These are phyloP conservation scores for Trichopoda pennipes DNA, from an alignment of 2,888 invertebrate genomes.

Conservation along the genomic window DNA sequence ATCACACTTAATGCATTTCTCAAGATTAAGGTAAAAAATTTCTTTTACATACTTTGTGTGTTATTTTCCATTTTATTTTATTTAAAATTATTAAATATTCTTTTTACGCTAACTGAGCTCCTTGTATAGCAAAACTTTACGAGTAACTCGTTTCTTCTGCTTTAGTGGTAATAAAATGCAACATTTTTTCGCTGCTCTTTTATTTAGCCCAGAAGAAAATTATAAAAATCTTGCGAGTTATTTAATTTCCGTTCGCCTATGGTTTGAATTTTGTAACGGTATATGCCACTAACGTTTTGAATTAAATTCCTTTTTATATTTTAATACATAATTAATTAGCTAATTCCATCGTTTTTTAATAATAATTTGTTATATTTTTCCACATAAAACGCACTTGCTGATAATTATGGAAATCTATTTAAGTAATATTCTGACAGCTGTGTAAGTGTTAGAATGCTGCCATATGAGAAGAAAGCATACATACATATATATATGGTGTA, in stretches of 20 bases:
- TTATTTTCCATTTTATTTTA: constrained; percentile 64
- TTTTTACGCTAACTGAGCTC: constrained; percentile 24
- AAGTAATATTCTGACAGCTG: constrained; percentile 37
- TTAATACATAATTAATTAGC: neutral
- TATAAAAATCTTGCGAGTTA: constrained; percentile 58
- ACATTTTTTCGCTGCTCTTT: constrained; percentile 64
- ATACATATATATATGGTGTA: neutral
- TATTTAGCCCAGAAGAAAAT: constrained; percentile 13
- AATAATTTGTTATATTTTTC: constrained; percentile 18
- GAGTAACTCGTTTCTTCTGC: constrained; percentile 66
- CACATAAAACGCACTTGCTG: constrained; percentile 29
- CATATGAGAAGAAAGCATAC: constrained; percentile 5
- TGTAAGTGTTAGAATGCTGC: constrained; percentile 26
- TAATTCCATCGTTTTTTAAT: neutral
- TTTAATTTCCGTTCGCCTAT: constrained; percentile 65
- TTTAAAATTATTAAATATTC: neutral
- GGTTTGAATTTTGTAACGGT: constrained; percentile 54
- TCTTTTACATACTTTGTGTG: constrained; percentile 60
- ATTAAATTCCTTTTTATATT: neutral
- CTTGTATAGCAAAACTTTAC: constrained; percentile 47
- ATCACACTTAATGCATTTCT: neutral
- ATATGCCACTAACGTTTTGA: neutral
- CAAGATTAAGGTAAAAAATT: neutral
- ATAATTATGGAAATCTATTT: constrained; percentile 43
- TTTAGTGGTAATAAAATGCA: constrained; percentile 38